These are phyloP conservation scores for Cathartes aura DNA, from an alignment of 2,113 vertebrate genomes.

Conservation along the genomic window DNA sequence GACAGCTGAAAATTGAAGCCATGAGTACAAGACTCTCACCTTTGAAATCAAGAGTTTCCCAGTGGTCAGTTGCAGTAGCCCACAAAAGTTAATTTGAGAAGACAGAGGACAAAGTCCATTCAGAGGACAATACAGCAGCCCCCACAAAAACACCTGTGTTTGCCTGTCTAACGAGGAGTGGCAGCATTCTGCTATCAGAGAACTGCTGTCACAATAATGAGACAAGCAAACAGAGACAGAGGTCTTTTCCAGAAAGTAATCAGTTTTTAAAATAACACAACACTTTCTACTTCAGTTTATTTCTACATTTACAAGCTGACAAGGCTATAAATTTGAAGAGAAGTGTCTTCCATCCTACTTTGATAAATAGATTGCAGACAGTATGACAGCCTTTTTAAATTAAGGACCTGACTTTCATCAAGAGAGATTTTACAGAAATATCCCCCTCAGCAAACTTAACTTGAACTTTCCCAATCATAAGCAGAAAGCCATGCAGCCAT, in stretches of 20 bases:
- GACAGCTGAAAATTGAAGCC: not conserved
- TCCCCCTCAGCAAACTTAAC: not conserved
- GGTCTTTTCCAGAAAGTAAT: constrained; percentile 27
- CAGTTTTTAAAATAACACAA: constrained; percentile 31
- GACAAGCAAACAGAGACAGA: constrained; percentile 6
- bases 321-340: constrained; percentile 18
- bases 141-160: not conserved
- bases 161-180: not conserved
- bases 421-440: not conserved
- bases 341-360: not conserved
- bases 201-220: not conserved
- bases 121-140: not conserved
- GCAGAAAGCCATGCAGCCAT: not conserved
- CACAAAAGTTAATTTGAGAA: not conserved
- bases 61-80: not conserved
- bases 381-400: constrained; percentile 29
- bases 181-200: not conserved
- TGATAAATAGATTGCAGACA: constrained; percentile 23
- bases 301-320: constrained; percentile 38
- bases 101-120: not conserved
- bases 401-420: constrained; percentile 35
- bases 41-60: not conserved
- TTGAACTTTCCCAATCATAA: constrained; percentile 13
- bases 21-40: not conserved
- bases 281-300: constrained; percentile 31